Base-by-base conservation (phyloP, 2,888 invertebrate genomes). In the Syritta pipiens region DNA sequence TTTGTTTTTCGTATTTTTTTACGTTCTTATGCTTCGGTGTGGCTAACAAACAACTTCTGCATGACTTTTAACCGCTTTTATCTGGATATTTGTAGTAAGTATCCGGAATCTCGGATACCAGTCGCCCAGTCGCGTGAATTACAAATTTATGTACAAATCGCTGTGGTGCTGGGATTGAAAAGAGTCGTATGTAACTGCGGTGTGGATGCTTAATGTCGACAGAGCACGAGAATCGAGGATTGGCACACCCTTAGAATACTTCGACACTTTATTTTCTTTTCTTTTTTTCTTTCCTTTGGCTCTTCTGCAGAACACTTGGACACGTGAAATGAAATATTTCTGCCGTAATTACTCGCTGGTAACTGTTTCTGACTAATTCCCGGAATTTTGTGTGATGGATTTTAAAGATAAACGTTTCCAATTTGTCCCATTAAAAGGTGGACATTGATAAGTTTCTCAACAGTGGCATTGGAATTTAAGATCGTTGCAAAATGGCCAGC, bases 1-100 rank as follows among this genome's bases (percentile, higher is more conserved):
- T 10, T 35, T 22, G 5, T 63, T 62, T 37, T 42, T 3, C 9
- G 3, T 37, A 35, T 40, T 57, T 44, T 37, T 42, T 17, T 22
- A 12, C 62, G 20, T 57, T 76, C 44, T 37, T 48, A 55, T 35
- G 46, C 9, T 46, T 26, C 9, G 42, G 35, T 37, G 37, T 55
- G 60, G 79, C 57, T 37, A 40, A 37, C 32, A 12, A 53, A 35
- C 26, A 59, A 67, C 48, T 57, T 74, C 67, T 65, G 65, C 65
- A 72, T 67, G 28, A 60, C 22, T 62, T 68, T 67, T 24, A 79
- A 79, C 79, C 67, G 67, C 79, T 74, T 79, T 62, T 62, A 68
- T 79, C 79, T 74, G 49, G 79, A 79, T 68, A 74, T 57, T 79
- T 74, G 67, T 79, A 62, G 79, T 79, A 30, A 68, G 60, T 79